phyloP scores from a whole-genome alignment of 2,797 vertebrate genomes.

The Leontocebus nigricollis region DNA sequence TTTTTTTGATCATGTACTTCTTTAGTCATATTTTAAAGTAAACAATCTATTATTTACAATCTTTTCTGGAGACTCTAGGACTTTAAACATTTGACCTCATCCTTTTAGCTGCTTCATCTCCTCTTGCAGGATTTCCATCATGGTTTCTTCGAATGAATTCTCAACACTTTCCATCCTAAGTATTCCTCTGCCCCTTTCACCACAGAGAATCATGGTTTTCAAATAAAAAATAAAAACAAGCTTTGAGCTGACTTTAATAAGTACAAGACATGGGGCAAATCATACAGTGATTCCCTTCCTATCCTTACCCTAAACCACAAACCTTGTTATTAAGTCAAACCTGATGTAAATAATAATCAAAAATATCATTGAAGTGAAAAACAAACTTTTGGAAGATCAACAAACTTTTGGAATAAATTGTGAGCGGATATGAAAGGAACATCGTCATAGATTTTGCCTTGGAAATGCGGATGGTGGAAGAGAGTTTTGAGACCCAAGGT shows the following conservation, averaged over 20 bases:
- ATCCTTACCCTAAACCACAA: neutral
- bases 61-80: neutral
- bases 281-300: neutral
- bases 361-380: neutral
- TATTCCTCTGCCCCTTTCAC: neutral
- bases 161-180: neutral
- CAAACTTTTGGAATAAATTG: neutral
- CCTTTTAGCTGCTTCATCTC: neutral
- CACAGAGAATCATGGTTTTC: neutral
- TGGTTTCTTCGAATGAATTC: neutral
- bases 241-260: neutral
- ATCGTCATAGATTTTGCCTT: neutral
- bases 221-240: neutral
- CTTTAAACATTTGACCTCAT: neutral
- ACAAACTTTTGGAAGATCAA: neutral
- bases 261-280: neutral
- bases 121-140: neutral
- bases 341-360: neutral
- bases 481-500: neutral
- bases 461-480: neutral
- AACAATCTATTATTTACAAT: neutral
- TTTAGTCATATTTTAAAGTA: neutral
- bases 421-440: neutral
- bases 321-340: slow-evolving; percentile 26
- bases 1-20: neutral